Percentiles rank a stretch among this genome's conserved stretches.
These are phyloP conservation scores for Daubentonia madagascariensis DNA, from an alignment of 2,113 vertebrate genomes.

Conservation along the genomic window DNA sequence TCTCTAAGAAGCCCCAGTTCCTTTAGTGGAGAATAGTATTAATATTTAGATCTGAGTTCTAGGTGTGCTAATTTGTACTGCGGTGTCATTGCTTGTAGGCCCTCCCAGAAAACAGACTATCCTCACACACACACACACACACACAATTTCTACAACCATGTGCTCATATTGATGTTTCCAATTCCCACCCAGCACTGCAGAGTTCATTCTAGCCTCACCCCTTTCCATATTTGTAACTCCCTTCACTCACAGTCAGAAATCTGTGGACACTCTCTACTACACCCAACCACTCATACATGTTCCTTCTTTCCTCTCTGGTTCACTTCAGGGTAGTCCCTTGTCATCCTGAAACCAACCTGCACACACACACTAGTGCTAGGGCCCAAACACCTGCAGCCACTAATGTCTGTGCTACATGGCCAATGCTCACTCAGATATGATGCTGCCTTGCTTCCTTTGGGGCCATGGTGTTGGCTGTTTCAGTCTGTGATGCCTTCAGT, in stretches of 20 bases:
- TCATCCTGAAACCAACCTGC: not conserved
- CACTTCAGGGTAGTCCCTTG: not conserved
- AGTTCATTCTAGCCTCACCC: not conserved
- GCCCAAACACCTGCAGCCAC: not conserved
- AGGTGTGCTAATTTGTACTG: not conserved
- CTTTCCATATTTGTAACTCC: not conserved
- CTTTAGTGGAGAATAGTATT: not conserved
- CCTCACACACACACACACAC: not conserved
- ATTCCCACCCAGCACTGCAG: not conserved
- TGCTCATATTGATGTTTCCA: not conserved
- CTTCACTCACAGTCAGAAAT: not conserved
- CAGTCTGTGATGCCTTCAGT: not conserved
- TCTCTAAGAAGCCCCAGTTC: not conserved
- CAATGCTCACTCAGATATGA: not conserved
- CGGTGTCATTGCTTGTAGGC: not conserved
- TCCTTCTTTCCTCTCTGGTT: not conserved
- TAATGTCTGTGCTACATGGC: not conserved
- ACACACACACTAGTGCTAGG: not conserved
- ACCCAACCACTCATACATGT: not conserved
- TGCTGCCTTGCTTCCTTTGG: not conserved
- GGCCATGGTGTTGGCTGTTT: not conserved
- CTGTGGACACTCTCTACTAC: not conserved
- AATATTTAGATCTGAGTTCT: not conserved
- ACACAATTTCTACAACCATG: not conserved
- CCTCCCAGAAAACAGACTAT: not conserved